phyloP scores from a whole-genome alignment of 2,113 vertebrate genomes.

The Chinchilla lanigera region DNA sequence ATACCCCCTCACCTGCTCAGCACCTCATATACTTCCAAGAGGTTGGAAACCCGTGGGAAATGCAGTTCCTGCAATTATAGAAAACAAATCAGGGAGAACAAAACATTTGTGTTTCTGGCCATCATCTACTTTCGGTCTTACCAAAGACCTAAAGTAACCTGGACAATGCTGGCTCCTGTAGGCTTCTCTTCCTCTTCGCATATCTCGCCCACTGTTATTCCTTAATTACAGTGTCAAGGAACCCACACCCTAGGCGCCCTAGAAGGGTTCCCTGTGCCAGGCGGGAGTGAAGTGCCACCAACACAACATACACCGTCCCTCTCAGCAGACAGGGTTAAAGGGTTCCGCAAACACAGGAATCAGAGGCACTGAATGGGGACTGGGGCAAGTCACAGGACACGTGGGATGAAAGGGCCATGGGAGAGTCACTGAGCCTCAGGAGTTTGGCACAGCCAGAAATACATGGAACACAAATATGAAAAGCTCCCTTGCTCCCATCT shows the following conservation, averaged over 20 bases:
- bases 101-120: neutral
- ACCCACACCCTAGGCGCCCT: neutral
- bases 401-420: neutral
- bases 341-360: neutral
- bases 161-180: neutral
- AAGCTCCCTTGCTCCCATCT: accelerated
- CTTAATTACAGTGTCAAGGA: neutral
- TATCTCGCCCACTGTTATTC: accelerated
- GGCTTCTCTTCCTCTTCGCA: too few species aligned
- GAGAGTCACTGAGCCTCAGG: too few species aligned
- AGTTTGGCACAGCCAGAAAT: neutral
- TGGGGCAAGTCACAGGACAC: accelerated
- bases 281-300: neutral
- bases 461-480: accelerated
- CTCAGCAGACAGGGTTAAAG: neutral
- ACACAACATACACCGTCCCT: neutral
- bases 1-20: slow-evolving; percentile 81
- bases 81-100: neutral
- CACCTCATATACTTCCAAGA: slow-evolving; percentile 78
- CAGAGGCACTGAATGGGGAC: neutral
- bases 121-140: neutral
- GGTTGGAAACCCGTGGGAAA: slow-evolving; percentile 81
- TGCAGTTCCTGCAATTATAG: slow-evolving; percentile 71
- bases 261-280: neutral
- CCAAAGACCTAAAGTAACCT: neutral